Base-by-base conservation (phyloP, 1,140 invertebrate genomes). In the Drosophila pseudoananassae region DNA sequence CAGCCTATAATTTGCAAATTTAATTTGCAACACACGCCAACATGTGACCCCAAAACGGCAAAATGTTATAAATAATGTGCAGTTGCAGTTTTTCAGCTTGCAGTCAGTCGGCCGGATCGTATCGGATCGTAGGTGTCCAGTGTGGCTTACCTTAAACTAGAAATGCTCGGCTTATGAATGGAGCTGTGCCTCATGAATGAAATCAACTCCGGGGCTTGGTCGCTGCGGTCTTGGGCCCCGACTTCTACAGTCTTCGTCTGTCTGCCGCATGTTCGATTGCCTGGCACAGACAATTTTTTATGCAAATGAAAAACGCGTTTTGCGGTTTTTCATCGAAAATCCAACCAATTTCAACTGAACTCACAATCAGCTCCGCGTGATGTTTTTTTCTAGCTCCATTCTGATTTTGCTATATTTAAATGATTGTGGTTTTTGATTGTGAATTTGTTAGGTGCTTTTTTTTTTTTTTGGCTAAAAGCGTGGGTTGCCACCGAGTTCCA, bases 11-110 rank as follows among this genome's bases (percentile, higher is more conserved):
- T 85, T 85, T 85, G 82, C 82, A 85, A 85, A 85, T 85, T 85
- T 85, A 85, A 85, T 85, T 85, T 85, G 82, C 82, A 85, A 85
- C 82, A 85, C 82, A 85, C 82, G 82, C 82, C 82, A 85, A 87
- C 82, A 85, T 85, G 83, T 87, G 82, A 85, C 82, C 82, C 82
- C 83, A 85, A 84, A 84, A 75, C 64, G 59, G 68, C 79, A 83
- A 85, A 85, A 85, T 81, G 77, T 81, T 85, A 81, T 82, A 81
- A 85, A 85, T 85, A 85, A 85, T 85, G 72, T 82, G 83, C 78
- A 78, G 77, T 87, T 85, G 81, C 73, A 72, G 76, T 71, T 72
- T 55, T 40, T 46, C 29, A 47, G 47, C 63, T 51, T 45, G 38
- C n/a, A 36, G 55, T 51, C 43, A 43, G 55, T 45, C 40, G 31